phyloP scores from a whole-genome alignment of 2,888 invertebrate species.

The Drosophila anomalipes region DNA sequence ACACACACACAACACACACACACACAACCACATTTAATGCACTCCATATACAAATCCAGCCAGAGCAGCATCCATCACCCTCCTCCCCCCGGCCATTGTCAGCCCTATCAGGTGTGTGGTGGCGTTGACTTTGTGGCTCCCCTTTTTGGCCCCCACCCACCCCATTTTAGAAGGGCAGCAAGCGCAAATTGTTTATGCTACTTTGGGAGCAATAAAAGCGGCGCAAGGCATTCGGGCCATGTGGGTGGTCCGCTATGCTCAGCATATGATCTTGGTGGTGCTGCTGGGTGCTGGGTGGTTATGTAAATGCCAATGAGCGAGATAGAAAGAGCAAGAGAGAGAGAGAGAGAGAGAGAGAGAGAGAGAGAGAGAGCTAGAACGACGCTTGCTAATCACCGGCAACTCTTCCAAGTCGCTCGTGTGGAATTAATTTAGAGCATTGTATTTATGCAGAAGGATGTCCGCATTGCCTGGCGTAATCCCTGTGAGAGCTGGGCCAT shows the following conservation, averaged over 20 bases:
- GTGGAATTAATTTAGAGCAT: constrained; percentile 78
- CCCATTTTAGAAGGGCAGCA: constrained; percentile 34
- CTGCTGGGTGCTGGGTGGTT: constrained; percentile 9
- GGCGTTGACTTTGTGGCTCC: constrained; percentile 71
- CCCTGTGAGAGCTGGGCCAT: constrained; percentile 66
- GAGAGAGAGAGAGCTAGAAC: neutral
- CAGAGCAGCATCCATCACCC: constrained; percentile 7
- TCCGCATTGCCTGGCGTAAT: constrained; percentile 32
- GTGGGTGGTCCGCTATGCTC: constrained; percentile 71
- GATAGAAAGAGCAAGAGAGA: neutral
- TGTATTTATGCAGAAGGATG: constrained; percentile 56
- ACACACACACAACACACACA: constrained; percentile 9
- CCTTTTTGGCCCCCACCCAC: constrained; percentile 3
- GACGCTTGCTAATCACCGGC: constrained; percentile 79
- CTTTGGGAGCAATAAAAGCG: constrained; percentile 79
- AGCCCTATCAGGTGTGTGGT: constrained; percentile 78
- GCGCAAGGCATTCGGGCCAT: constrained; percentile 30
- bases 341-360: neutral
- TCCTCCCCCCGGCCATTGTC: constrained; percentile 15
- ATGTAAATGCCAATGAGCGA: constrained; percentile 39
- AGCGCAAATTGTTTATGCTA: constrained; percentile 78
- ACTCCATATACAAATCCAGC: constrained; percentile 42
- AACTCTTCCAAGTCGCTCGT: constrained; percentile 82
- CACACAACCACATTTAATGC: constrained; percentile 53
- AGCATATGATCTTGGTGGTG: constrained; percentile 52